Evolutionary conservation across 2,113 vertebrate genomes (phyloP).

Genomic region (Lophotis ruficrista): DNA sequence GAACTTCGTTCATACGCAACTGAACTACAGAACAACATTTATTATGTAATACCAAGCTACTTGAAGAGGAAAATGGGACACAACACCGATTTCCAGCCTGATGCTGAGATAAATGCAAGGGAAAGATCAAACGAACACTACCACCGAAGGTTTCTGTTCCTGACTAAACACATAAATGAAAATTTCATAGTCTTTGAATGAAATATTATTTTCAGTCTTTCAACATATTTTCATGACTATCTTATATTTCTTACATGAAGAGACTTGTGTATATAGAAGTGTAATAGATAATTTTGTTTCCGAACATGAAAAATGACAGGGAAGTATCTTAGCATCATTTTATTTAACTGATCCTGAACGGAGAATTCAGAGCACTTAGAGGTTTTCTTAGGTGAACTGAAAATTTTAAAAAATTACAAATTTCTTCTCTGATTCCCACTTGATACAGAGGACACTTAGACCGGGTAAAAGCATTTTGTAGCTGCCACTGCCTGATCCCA

Average conservation of each 20-base stretch:
- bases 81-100: neutral
- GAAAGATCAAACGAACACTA: neutral
- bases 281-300: neutral
- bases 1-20: neutral
- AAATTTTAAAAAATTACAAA: neutral
- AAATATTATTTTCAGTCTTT: conserved; percentile 9
- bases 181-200: neutral
- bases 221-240: neutral
- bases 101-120: neutral
- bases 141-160: neutral
- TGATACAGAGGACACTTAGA: neutral
- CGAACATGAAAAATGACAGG: neutral
- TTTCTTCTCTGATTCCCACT: neutral
- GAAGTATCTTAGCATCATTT: neutral
- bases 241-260: neutral
- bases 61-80: neutral
- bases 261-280: neutral
- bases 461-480: neutral
- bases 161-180: neutral
- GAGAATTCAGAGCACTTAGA: neutral
- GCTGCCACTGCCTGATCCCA: neutral
- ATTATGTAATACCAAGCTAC: neutral
- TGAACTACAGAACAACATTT: neutral
- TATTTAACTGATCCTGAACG: neutral
- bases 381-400: neutral